Percentiles rank a stretch among this genome's conserved stretches.
phyloP scores from a whole-genome alignment of 2,888 invertebrate genomes.

The Eumacrocentrus americanus region DNA sequence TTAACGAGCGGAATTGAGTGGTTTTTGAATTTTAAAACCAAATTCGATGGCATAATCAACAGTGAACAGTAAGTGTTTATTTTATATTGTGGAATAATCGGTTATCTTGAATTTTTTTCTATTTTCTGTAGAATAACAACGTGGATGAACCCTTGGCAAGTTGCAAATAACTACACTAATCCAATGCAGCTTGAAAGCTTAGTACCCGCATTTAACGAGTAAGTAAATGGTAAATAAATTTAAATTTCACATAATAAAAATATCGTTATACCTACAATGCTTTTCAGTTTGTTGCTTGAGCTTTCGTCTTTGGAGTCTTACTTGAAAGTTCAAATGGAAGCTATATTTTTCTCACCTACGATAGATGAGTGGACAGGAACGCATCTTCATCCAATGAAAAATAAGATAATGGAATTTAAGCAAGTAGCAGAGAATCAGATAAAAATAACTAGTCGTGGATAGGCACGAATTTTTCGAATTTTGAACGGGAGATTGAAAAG shows the following conservation, averaged over 20 bases:
- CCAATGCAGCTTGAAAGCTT: slow-evolving; percentile 71
- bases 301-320: slow-evolving; percentile 64
- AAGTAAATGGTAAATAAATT: too few species aligned
- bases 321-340: slow-evolving; percentile 64
- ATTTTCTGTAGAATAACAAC: slow-evolving; percentile 66
- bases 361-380: slow-evolving; percentile 69
- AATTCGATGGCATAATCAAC: slow-evolving; percentile 62
- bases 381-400: slow-evolving; percentile 64
- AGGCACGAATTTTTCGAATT: background rate
- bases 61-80: slow-evolving; percentile 65
- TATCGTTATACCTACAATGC: background rate
- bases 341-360: slow-evolving; percentile 66
- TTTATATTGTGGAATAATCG: background rate
- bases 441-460: slow-evolving; percentile 59
- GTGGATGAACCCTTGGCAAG: slow-evolving; percentile 76
- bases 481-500: background rate
- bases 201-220: slow-evolving; percentile 67
- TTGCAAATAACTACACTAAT: slow-evolving; percentile 69
- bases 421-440: slow-evolving; percentile 65
- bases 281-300: slow-evolving; percentile 64
- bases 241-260: background rate
- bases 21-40: slow-evolving; percentile 64
- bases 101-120: slow-evolving; percentile 29
- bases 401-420: slow-evolving; percentile 63
- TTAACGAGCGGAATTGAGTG: slow-evolving; percentile 63